These are phyloP conservation scores for Plusia festucae DNA, from an alignment of 2,888 invertebrate genomes.

Conservation along the genomic window DNA sequence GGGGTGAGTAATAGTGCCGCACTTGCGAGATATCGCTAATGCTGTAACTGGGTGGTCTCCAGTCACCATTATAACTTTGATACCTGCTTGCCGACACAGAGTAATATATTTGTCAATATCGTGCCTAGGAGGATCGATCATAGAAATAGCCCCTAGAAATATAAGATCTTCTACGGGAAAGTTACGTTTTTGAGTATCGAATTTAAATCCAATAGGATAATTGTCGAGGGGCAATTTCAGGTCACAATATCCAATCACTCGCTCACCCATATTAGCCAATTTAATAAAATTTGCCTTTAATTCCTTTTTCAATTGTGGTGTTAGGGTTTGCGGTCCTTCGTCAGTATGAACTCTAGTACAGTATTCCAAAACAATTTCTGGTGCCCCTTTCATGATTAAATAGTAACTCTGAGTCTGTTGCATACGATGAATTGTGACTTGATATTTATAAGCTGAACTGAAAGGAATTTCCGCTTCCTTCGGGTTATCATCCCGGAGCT, in stretches of 20 bases:
- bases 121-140: conserved; percentile 92
- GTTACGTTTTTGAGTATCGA: conserved; percentile 90
- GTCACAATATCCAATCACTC: conserved; percentile 96
- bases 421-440: conserved; percentile 91
- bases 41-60: conserved; percentile 94
- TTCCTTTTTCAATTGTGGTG: conserved; percentile 82
- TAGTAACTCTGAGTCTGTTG: conserved; percentile 85
- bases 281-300: conserved; percentile 92
- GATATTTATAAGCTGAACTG: conserved; percentile 92
- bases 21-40: conserved; percentile 91
- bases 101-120: conserved; percentile 91
- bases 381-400: conserved; percentile 94
- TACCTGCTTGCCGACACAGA: conserved; percentile 92
- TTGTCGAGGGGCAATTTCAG: conserved; percentile 87
- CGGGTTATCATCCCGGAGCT: conserved; percentile 84
- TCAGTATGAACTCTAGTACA: conserved; percentile 89
- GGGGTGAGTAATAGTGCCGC: conserved; percentile 90
- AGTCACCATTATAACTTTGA: conserved; percentile 93
- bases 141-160: conserved; percentile 91
- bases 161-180: conserved; percentile 91
- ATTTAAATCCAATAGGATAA: conserved; percentile 87
- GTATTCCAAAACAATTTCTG: conserved; percentile 92
- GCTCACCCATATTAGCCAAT: conserved; percentile 95
- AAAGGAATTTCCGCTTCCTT: conserved; percentile 92
- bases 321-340: conserved; percentile 87